Conservation (phyloP, 2,113 vertebrate species). For the Phyllopteryx taeniolatus region DNA sequence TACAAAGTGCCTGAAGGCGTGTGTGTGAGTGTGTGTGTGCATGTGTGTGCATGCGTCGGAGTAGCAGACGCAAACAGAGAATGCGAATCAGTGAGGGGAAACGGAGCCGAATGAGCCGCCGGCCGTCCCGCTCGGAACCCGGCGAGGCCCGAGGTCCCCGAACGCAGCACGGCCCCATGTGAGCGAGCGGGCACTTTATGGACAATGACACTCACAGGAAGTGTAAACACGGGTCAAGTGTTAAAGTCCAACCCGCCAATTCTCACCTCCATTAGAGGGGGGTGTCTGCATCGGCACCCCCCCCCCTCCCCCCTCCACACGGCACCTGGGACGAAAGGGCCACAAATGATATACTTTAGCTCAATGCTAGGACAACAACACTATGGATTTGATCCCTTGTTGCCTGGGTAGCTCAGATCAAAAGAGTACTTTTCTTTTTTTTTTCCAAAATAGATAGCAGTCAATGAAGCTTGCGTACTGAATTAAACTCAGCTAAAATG, state of each 20-base stretch:
- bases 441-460: background rate
- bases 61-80: constrained; percentile 65
- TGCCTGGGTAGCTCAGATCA: background rate
- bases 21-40: constrained; percentile 28
- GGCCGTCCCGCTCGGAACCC: background rate
- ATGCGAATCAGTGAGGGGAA: constrained; percentile 54
- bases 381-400: background rate
- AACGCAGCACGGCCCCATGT: constrained; percentile 33
- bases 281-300: constrained; percentile 36
- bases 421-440: background rate
- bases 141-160: constrained; percentile 32
- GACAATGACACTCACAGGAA: constrained; percentile 71
- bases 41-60: constrained; percentile 32
- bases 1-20: constrained; percentile 21
- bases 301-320: background rate
- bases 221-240: constrained; percentile 77
- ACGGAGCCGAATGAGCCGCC: background rate
- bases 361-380: background rate
- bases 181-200: constrained; percentile 51
- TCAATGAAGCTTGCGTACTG: background rate
- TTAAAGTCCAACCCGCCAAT: constrained; percentile 77
- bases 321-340: background rate
- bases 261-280: constrained; percentile 77
- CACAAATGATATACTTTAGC: background rate
- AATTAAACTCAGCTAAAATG: background rate